Base-by-base conservation (phyloP, 2,888 invertebrate genomes). In the Graphium colonna region DNA sequence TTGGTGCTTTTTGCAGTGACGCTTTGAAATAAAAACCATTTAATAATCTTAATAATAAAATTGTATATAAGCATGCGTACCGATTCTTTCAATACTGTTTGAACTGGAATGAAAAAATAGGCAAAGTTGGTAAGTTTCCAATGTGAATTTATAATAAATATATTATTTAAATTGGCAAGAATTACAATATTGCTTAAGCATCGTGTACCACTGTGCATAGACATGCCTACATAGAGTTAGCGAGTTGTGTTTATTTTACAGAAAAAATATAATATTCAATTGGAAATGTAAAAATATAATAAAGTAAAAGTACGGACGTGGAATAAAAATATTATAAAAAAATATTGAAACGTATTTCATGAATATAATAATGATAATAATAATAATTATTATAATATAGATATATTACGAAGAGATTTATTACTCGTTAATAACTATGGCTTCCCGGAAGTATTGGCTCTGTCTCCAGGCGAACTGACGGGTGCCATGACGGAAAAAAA, bases 391-490 rank as follows among this genome's bases (percentile, higher is more conserved):
- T 64, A 64, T 59, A 59, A 58, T 59, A 78, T 82, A 65, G 68
- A 72, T 77, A 82, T 84, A 91, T 87, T 77, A 85, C 79, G 80
- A 80, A 90, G 85, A 89, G 80, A 84, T 84, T 87, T 84, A 91
- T 94, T 95, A 95, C 95, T 95, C 95, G 91, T 94, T 93, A 91
- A 93, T 93, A 92, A 95, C 94, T 91, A 96, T 95, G 92, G 96
- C 96, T 93, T 97, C 96, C 94, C 95, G 95, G 96, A 97, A 97
- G 95, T 96, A 95, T 91, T 96, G 93, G 94, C 96, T 97, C 94
- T 96, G 95, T 93, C 96, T 96, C 97, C 97, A 97, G 93, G 95
- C 95, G 93, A 94, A 95, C 96, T 96, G 82, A 77, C 68, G 74
- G 77, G 79, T 75, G 78, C 73, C 75, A 72, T 78, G 75, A 76